Percentiles rank a stretch among this genome's conserved stretches.
These are phyloP conservation scores for Zoanthus solanderi DNA, from an alignment of 92 coral and sea anemone species.

Conservation along the genomic window DNA sequence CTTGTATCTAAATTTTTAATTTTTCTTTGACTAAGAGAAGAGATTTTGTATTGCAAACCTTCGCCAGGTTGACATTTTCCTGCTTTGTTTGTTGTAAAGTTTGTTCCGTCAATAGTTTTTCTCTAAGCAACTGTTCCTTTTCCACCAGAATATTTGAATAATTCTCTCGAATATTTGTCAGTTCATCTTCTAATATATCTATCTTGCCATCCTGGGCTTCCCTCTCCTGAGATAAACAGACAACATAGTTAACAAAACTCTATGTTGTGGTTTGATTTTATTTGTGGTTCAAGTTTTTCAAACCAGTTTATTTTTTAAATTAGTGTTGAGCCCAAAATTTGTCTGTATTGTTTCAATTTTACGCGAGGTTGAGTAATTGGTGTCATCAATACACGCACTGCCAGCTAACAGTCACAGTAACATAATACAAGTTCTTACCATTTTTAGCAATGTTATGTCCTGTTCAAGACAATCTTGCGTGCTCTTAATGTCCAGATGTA, in stretches of 20 bases:
- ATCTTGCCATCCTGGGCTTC: slow-evolving; percentile 70
- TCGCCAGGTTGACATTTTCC: slow-evolving; percentile 32
- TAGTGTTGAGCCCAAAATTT: too few species aligned
- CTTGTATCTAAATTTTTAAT: too few species aligned
- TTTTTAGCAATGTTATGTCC: slow-evolving; percentile 64
- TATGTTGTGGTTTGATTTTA: too few species aligned
- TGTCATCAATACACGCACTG: too few species aligned
- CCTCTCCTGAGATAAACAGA: slow-evolving; percentile 44
- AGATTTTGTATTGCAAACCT: slow-evolving; percentile 12
- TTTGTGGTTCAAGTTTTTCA: too few species aligned
- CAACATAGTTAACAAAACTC: too few species aligned
- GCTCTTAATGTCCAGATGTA: slow-evolving; percentile 28
- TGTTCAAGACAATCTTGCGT: slow-evolving; percentile 55
- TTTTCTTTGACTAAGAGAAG: too few species aligned
- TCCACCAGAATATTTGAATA: slow-evolving; percentile 59
- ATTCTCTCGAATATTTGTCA: slow-evolving; percentile 65
- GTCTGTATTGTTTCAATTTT: too few species aligned
- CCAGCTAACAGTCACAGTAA: background rate
- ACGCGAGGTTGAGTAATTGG: too few species aligned
- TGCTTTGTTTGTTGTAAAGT: slow-evolving; percentile 17
- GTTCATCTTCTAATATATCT: slow-evolving; percentile 76
- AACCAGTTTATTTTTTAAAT: too few species aligned
- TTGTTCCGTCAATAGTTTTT: slow-evolving; percentile 49
- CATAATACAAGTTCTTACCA: slow-evolving; percentile 46
- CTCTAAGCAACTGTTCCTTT: slow-evolving; percentile 66